A percentile compares a stretch with the other conserved stretches of the same genome.
phyloP scores from a whole-genome alignment of 1,140 invertebrate species.

The Drosophila novamexicana region DNA sequence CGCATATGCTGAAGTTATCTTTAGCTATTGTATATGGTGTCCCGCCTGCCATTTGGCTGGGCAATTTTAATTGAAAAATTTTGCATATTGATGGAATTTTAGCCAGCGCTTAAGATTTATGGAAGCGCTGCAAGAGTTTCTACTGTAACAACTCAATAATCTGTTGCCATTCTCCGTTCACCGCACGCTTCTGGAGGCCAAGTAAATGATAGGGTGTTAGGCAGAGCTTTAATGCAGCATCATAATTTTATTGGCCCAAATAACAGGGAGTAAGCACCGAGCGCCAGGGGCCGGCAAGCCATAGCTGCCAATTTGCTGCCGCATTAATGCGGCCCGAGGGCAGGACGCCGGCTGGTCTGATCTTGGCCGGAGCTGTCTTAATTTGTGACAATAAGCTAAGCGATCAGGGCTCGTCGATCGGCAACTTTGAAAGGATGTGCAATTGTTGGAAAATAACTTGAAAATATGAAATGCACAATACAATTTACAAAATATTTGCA shows the following conservation, averaged over 20 bases:
- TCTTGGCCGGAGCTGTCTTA: conserved; percentile 45
- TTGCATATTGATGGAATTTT: conserved; percentile 83
- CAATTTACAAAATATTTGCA: conserved; percentile 80
- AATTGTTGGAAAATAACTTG: conserved; percentile 55
- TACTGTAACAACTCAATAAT: conserved; percentile 40
- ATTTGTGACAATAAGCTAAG: conserved; percentile 78
- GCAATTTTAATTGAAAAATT: conserved; percentile 83
- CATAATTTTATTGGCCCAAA: conserved; percentile 76
- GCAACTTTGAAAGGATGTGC: conserved; percentile 63
- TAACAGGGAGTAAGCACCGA: conserved; percentile 52
- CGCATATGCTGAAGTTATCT: conserved; percentile 74
- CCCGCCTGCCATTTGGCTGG: conserved; percentile 60
- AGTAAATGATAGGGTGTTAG: conserved; percentile 74
- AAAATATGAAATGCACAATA: conserved; percentile 71
- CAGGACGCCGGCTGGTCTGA: conserved; percentile 8
- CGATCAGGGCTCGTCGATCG: conserved; percentile 33
- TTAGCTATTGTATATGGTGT: conserved; percentile 55
- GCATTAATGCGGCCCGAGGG: conserved; percentile 24
- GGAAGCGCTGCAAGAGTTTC: conserved; percentile 11
- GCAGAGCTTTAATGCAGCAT: conserved; percentile 52
- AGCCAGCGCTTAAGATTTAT: conserved; percentile 58
- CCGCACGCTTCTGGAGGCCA: conserved; percentile 49
- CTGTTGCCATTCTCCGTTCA: conserved; percentile 5
- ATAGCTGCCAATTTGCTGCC: conserved; percentile 59
- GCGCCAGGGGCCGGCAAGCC: conserved; percentile 18